Conservation (phyloP, 1,140 invertebrate species). For the Drosophila fuyamai region DNA sequence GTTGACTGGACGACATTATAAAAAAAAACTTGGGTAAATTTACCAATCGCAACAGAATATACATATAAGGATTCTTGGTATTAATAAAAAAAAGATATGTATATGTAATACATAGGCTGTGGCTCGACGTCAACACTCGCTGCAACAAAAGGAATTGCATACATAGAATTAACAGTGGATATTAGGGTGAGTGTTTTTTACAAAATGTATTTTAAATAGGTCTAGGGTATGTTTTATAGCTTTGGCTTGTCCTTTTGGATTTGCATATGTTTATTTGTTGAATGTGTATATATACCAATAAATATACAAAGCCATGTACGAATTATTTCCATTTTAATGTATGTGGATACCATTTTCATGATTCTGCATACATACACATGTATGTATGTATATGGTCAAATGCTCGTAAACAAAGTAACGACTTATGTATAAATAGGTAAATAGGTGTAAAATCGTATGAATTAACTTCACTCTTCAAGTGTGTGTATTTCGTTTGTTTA, state of each 20-base stretch:
- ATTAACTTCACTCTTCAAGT: constrained; percentile 1
- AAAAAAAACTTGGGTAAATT: constrained; percentile 27
- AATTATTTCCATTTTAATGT: constrained; percentile 32
- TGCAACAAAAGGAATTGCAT: constrained; percentile 50
- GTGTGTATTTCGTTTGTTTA: constrained; percentile 4
- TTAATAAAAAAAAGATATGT: constrained; percentile 35
- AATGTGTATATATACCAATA: constrained; percentile 16
- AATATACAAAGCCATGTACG: constrained; percentile 23
- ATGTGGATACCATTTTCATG: constrained; percentile 37
- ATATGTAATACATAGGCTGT: constrained; percentile 54
- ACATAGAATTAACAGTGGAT: constrained; percentile 51
- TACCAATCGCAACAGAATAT: constrained; percentile 13
- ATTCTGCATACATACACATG: constrained; percentile 27
- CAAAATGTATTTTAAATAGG: constrained; percentile 14
- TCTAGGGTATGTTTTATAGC: constrained; percentile 7
- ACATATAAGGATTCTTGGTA: constrained; percentile 26
- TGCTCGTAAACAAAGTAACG: constrained; percentile 40
- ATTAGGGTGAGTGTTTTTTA: constrained; percentile 52
- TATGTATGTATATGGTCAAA: constrained; percentile 34
- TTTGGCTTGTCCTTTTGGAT: constrained; percentile 8
- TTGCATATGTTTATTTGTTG: constrained; percentile 12
- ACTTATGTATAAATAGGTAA: constrained; percentile 26
- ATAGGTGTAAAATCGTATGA: constrained; percentile 27
- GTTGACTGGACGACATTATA: constrained; percentile 37
- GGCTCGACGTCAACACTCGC: constrained; percentile 48